These are phyloP conservation scores for Melolontha melolontha DNA, from an alignment of 2,888 invertebrate species.

Conservation along the genomic window DNA sequence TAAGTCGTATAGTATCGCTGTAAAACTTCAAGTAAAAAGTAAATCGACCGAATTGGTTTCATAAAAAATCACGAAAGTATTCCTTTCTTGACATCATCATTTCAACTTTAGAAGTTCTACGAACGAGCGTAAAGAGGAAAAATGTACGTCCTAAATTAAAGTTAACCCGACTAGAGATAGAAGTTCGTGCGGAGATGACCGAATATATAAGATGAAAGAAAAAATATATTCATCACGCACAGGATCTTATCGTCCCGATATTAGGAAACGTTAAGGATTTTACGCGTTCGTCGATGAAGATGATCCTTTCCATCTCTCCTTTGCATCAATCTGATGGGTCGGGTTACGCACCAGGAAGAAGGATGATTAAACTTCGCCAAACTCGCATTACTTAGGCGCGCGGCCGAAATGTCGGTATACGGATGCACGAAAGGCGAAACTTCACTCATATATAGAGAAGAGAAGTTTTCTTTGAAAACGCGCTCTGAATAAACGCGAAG, in stretches of 20 bases:
- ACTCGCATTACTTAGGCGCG: constrained; percentile 35
- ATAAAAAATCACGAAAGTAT: constrained; percentile 32
- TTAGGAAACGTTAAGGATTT: constrained; percentile 33
- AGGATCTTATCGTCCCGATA: constrained; percentile 32
- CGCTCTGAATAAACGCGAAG: constrained; percentile 33
- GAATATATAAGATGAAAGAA: constrained; percentile 21
- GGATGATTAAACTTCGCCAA: constrained; percentile 28
- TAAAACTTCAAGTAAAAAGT: constrained; percentile 18
- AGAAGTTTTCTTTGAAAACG: constrained; percentile 32
- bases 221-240: constrained; percentile 36
- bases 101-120: constrained; percentile 11
- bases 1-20: too few relatives aligned
- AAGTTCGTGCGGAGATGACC: not conserved
- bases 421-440: constrained; percentile 22
- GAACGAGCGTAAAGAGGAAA: not conserved
- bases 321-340: constrained; percentile 19
- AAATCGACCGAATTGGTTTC: constrained; percentile 27
- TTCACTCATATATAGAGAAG: constrained; percentile 29
- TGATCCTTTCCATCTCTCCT: constrained; percentile 1
- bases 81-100: constrained; percentile 10
- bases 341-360: constrained; percentile 17
- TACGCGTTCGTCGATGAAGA: constrained; percentile 25
- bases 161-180: constrained; percentile 32
- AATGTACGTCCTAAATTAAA: constrained; percentile 23
- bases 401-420: not conserved